phyloP scores from a whole-genome alignment of 2,888 invertebrate genomes.

The Synergus umbraculus region DNA sequence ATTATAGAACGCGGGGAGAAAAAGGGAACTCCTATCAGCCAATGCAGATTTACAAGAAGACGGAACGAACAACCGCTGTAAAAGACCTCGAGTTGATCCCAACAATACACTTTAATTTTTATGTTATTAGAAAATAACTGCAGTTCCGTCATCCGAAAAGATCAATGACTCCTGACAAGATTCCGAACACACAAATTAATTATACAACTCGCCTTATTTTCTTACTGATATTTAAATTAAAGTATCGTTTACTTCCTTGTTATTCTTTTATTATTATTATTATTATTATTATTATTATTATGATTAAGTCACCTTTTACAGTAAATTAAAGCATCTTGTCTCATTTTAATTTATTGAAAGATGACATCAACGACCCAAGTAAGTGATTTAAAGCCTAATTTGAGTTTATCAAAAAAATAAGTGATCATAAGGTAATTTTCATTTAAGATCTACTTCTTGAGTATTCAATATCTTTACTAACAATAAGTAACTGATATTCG shows the following conservation, averaged over 20 bases:
- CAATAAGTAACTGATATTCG: not conserved
- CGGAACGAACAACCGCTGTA: slow-evolving; percentile 80
- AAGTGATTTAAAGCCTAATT: not conserved
- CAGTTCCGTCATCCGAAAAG: slow-evolving; percentile 1
- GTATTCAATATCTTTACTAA: not conserved
- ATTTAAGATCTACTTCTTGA: not conserved
- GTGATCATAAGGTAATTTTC: not conserved
- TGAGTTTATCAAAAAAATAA: not conserved
- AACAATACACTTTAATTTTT: slow-evolving; percentile 68
- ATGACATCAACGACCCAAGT: not conserved
- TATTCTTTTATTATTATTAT: not conserved
- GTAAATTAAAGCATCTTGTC: not conserved
- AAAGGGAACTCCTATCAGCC: slow-evolving; percentile 79
- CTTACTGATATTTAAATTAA: not conserved
- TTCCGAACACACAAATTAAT: slow-evolving; percentile 20
- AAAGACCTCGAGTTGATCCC: slow-evolving; percentile 81
- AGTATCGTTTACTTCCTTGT: not conserved
- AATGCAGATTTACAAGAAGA: slow-evolving; percentile 80
- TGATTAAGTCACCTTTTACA: not conserved
- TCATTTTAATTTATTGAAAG: not conserved
- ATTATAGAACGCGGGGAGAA: slow-evolving; percentile 81
- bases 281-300: not conserved
- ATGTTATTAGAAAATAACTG: not conserved
- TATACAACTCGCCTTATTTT: slow-evolving; percentile 7
- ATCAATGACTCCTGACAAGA: slow-evolving; percentile 21